phyloP scores from a whole-genome alignment of 2,797 vertebrate genomes.

The Eulemur coronatus region DNA sequence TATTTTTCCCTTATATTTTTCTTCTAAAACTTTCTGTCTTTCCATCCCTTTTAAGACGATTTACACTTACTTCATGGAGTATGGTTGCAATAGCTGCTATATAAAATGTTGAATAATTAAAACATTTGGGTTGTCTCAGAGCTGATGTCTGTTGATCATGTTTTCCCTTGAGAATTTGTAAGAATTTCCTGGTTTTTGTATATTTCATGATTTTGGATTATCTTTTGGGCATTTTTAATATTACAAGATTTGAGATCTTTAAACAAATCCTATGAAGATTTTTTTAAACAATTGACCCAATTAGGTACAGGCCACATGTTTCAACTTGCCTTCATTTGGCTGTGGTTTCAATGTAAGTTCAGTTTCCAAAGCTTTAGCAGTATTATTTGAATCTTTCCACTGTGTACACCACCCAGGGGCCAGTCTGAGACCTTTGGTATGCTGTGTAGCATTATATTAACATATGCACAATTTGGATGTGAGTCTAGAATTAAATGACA shows the following conservation, averaged over 20 bases:
- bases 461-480: not conserved
- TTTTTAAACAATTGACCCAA: not conserved
- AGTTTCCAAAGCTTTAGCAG: not conserved
- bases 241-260: not conserved
- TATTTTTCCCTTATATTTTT: not conserved
- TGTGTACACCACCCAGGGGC: not conserved
- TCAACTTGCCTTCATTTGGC: not conserved
- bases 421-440: not conserved
- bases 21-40: not conserved
- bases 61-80: not conserved
- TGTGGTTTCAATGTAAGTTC: not conserved
- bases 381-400: not conserved
- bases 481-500: not conserved
- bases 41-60: not conserved
- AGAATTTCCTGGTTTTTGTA: slow-evolving; percentile 5
- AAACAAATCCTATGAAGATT: not conserved
- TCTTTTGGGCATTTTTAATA: not conserved
- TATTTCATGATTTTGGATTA: not conserved
- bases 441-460: not conserved
- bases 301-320: not conserved
- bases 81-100: not conserved
- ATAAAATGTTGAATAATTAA: not conserved
- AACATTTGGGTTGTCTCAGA: not conserved
- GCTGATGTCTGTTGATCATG: not conserved
- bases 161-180: not conserved